Evolutionary conservation across 2,113 vertebrate species (phyloP).

Genomic region (Lathamus discolor): DNA sequence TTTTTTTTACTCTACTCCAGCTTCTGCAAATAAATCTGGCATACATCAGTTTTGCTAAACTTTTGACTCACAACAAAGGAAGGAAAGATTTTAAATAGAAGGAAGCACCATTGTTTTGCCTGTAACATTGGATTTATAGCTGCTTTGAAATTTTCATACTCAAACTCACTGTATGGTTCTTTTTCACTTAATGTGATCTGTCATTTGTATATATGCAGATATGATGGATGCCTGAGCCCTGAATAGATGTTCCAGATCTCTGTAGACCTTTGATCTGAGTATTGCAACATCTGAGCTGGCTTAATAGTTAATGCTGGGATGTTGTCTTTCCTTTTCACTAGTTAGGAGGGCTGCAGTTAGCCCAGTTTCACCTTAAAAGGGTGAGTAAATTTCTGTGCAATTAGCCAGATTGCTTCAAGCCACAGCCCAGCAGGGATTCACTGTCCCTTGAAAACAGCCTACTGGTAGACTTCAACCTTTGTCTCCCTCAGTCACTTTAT

Average conservation of each 20-base stretch:
- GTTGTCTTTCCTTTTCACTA: background rate
- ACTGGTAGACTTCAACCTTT: background rate
- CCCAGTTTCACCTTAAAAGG: background rate
- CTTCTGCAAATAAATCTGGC: slow-evolving; percentile 37
- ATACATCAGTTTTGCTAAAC: slow-evolving; percentile 11
- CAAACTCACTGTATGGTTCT: background rate
- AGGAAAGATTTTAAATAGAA: slow-evolving; percentile 69
- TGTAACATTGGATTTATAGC: slow-evolving; percentile 1
- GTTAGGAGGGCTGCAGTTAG: background rate
- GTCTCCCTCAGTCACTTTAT: background rate
- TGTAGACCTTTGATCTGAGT: slow-evolving; percentile 42
- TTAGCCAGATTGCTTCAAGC: background rate
- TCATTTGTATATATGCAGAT: background rate
- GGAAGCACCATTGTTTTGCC: slow-evolving; percentile 62
- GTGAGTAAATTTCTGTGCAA: background rate
- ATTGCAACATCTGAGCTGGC: slow-evolving; percentile 15
- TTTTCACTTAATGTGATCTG: background rate
- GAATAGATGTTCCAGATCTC: background rate
- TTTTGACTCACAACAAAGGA: slow-evolving; percentile 61
- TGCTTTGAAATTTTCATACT: slow-evolving; percentile 23
- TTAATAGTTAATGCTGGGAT: slow-evolving; percentile 59
- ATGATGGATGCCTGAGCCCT: background rate
- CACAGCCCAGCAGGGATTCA: background rate
- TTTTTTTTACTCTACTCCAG: background rate
- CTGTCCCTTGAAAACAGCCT: background rate